Base-by-base conservation (phyloP, 2,888 invertebrate species). In the Cerastis leucographa region DNA sequence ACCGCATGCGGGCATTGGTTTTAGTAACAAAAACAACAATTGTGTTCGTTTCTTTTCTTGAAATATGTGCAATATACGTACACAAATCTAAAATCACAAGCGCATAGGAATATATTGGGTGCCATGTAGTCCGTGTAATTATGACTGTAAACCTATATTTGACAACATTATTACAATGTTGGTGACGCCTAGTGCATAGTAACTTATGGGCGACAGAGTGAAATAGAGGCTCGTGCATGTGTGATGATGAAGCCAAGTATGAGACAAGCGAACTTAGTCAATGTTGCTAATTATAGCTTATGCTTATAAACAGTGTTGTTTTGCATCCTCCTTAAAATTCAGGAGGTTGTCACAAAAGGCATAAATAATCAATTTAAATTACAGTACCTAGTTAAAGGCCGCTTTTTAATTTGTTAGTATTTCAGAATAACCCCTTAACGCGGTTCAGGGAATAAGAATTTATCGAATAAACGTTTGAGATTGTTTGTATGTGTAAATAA, bases 141-240 rank as follows among this genome's bases (percentile, higher is more conserved):
- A 35, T 25, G 0, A 11, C 22, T 54, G 22, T n/a, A 12, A 12
- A 54, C 35, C 35, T 35, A 35, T 3, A 35, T 35, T 35, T 35
- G 5, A 54, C 54, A 12, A 40, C 8, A 8, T 40, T 40, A 40
- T 8, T n/a, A 51, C n/a, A n/a, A 22, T 22, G 11, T 74, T 46
- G 35, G 35, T 35, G 8, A 22, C 35, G 11, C 17, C 44, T 9
- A 22, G 8, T n/a, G 12, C 22, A 22, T 22, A 35, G 42, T 49
- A 42, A 1, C 19, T 19, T 29, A 19, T 35, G 22, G 11, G 35
- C 35, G 3, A 29, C 2, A 22, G 22, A 4, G n/a, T 25, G 25
- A 22, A 17, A 22, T 2, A 25, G 8, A 17, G 14, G 61, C 9
- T 72, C 40, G 54, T 80, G 29, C 17, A 46, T 80, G 40, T 78